Conservation (phyloP, 1,140 invertebrate species). For the Eulimnadia texana region DNA sequence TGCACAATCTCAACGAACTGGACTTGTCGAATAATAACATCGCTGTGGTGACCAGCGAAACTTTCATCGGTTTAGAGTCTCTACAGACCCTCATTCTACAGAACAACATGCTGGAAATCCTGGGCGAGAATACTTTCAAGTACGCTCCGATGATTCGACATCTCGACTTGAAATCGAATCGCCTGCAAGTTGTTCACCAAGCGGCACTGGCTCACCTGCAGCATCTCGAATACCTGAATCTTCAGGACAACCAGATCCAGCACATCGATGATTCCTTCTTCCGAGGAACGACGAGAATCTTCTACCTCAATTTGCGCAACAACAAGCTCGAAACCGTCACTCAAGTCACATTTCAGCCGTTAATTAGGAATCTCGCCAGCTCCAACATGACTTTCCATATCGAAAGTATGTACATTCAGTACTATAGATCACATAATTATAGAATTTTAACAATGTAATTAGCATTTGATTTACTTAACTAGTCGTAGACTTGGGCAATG, state of each 20-base stretch:
- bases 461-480: too few species aligned
- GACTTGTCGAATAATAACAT: slow-evolving; percentile 54
- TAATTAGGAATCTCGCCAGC: slow-evolving; percentile 56
- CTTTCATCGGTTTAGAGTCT: slow-evolving; percentile 47
- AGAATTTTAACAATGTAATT: too few species aligned
- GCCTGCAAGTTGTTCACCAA: slow-evolving; percentile 47
- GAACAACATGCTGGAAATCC: slow-evolving; percentile 49
- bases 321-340: slow-evolving; percentile 57
- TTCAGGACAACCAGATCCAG: slow-evolving; percentile 55
- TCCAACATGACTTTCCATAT: slow-evolving; percentile 50
- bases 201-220: slow-evolving; percentile 53
- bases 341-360: slow-evolving; percentile 50
- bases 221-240: slow-evolving; percentile 44
- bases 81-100: slow-evolving; percentile 48
- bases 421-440: too few species aligned
- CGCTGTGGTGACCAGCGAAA: slow-evolving; percentile 46
- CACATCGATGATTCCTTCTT: slow-evolving; percentile 46
- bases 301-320: slow-evolving; percentile 51
- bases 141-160: slow-evolving; percentile 53
- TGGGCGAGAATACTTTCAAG: slow-evolving; percentile 55
- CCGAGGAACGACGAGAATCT: slow-evolving; percentile 42
- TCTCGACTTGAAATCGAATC: slow-evolving; percentile 54
- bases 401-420: slow-evolving; percentile 57
- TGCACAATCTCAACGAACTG: slow-evolving; percentile 45
- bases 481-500: too few species aligned